phyloP scores from a whole-genome alignment of 64 coral and sea anemone genomes.

The Platygyra sinensis region DNA sequence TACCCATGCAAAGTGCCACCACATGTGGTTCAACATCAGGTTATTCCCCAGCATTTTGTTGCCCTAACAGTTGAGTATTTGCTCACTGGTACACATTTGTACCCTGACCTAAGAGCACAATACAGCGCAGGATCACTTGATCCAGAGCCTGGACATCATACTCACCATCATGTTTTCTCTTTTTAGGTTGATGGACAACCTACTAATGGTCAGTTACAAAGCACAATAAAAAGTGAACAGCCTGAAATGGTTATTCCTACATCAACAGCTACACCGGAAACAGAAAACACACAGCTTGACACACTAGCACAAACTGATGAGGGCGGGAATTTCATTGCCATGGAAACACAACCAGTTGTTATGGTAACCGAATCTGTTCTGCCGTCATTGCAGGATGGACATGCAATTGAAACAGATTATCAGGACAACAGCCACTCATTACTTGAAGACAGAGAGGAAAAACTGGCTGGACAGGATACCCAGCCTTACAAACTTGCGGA shows the following conservation, averaged over 20 bases:
- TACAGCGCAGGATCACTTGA: too few species aligned
- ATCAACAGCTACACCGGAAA: background rate
- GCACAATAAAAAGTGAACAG: background rate
- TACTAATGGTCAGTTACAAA: background rate
- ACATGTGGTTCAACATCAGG: too few species aligned
- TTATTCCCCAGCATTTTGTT: too few species aligned
- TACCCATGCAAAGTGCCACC: too few species aligned
- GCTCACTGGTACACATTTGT: too few species aligned
- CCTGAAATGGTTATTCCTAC: background rate
- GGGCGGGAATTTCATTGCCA: background rate
- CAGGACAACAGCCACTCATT: background rate
- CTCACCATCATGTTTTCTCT: background rate
- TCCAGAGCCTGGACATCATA: background rate
- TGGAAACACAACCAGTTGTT: slow-evolving; percentile 20
- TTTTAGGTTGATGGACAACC: background rate
- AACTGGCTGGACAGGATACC: background rate
- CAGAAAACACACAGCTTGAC: background rate
- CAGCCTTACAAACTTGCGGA: background rate
- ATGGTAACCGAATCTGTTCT: slow-evolving; percentile 29
- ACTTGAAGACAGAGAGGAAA: background rate
- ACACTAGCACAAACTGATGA: background rate
- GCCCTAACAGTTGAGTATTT: too few species aligned
- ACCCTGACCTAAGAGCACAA: too few species aligned
- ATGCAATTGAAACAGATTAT: background rate
- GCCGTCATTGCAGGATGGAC: slow-evolving; percentile 1